Evolutionary conservation across 2,113 vertebrate genomes (phyloP).

Genomic region (Tenebrosternarchus preto): DNA sequence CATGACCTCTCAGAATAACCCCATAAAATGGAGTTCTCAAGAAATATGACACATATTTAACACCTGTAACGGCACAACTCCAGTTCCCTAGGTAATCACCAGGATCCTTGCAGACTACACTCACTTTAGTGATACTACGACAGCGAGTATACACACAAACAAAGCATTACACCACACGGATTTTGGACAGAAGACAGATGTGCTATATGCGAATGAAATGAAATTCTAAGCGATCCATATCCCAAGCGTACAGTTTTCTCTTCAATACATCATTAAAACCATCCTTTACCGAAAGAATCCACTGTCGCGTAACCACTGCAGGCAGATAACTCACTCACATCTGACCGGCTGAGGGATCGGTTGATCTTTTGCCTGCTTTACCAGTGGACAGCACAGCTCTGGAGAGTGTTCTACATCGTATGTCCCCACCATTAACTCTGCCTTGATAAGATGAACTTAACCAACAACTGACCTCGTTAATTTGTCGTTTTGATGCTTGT

Average conservation of each 20-base stretch:
- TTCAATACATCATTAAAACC: neutral
- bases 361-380: conserved; percentile 31
- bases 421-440: neutral
- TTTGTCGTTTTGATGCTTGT: neutral
- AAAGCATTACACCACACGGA: neutral
- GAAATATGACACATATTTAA: neutral
- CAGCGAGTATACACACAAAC: neutral
- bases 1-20: conserved; percentile 52
- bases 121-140: neutral
- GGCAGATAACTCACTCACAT: conserved; percentile 50
- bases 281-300: conserved; percentile 35
- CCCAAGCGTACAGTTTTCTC: neutral
- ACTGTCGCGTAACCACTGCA: conserved; percentile 51
- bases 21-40: neutral
- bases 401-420: neutral
- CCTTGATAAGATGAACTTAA: conserved; percentile 6
- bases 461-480: neutral
- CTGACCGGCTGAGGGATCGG: conserved; percentile 51
- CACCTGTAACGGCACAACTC: neutral
- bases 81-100: neutral
- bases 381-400: no score
- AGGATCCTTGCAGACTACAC: neutral
- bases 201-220: neutral
- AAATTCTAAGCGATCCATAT: neutral
- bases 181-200: neutral